Evolutionary conservation across 2,113 vertebrate species (phyloP).

Genomic region (Ariopsis seemanni): DNA sequence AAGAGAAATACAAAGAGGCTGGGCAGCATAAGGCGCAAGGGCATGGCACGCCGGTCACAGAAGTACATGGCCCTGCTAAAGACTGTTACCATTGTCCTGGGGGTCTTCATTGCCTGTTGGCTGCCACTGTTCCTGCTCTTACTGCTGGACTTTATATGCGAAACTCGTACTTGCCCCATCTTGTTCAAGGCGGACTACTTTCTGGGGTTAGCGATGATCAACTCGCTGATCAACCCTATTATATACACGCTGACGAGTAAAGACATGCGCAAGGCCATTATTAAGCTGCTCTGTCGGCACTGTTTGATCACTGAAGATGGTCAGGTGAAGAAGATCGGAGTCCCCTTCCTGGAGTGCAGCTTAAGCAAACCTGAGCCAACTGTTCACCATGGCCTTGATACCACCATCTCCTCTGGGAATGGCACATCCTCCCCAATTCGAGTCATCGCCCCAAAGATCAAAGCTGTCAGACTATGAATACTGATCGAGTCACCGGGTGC

Average conservation of each 20-base stretch:
- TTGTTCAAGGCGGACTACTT: slow-evolving; percentile 86
- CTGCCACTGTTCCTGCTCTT: slow-evolving; percentile 85
- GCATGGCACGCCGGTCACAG: slow-evolving; percentile 67
- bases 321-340: slow-evolving; percentile 70
- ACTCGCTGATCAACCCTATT: slow-evolving; percentile 87
- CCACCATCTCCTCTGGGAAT: slow-evolving; percentile 76
- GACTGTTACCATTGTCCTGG: slow-evolving; percentile 84
- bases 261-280: slow-evolving; percentile 83
- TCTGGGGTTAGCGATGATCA: slow-evolving; percentile 85
- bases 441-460: slow-evolving; percentile 65
- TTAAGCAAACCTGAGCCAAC: slow-evolving; percentile 77
- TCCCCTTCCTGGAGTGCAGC: slow-evolving; percentile 78
- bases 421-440: slow-evolving; percentile 68
- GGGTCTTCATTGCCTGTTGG: slow-evolving; percentile 86
- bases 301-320: slow-evolving; percentile 69
- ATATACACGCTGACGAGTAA: slow-evolving; percentile 88
- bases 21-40: slow-evolving; percentile 58
- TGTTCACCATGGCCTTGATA: slow-evolving; percentile 72
- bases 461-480: slow-evolving; percentile 48
- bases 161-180: slow-evolving; percentile 65
- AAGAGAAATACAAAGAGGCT: slow-evolving; percentile 73
- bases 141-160: slow-evolving; percentile 81
- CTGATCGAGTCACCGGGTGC: slow-evolving; percentile 57
- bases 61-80: slow-evolving; percentile 82
- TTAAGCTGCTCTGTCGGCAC: slow-evolving; percentile 76